Base-by-base conservation (phyloP, 1,140 invertebrate genomes). In the Cryptotermes secundus region DNA sequence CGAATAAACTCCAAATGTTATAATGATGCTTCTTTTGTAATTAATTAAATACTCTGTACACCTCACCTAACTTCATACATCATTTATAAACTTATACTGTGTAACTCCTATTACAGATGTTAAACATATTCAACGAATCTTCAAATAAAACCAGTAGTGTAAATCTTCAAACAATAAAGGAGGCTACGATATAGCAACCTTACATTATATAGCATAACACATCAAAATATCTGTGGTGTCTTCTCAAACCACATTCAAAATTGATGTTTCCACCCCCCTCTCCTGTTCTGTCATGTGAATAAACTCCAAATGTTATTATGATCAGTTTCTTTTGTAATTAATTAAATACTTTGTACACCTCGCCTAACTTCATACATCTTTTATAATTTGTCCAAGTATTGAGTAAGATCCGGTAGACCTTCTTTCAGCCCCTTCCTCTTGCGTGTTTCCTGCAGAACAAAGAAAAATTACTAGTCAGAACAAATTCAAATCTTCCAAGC, bases 391-490 rank as follows among this genome's bases (percentile, higher is more conserved):
- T 98, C 98, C 90, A 98, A 92, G 90, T 98, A 99, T 92, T 96
- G 94, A 88, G 93, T 90, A 88, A 99, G 92, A 89, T 98, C 97
- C 87, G 98, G 98, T 86, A 99, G 92, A 91, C 97, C 97, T 90
- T 99, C 98, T 91, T 99, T 99, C 88, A 99, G 93, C 91, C 99
- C 99, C 93, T 99, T 99, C 90, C 99, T 95, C 92, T 99, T 99
- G 90, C 99, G 96, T 86, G 97, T 99, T 83, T 98, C 97, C 93
- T 95, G 90, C 87, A 91, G 91, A 86, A 85, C 85, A 91, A 91
- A 88, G 83, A 90, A 88, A 87, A 87, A 87, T 83, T 14, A 42
- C 38, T 14, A 9, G 9, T 9, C 9, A 22, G 0, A 49, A 49
- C 22, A 3, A 49, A 49, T 14, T 49, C 10, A 1, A 49, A 49